These are phyloP conservation scores for Hetaerina titia DNA, from an alignment of 2,888 invertebrate species.

Conservation along the genomic window DNA sequence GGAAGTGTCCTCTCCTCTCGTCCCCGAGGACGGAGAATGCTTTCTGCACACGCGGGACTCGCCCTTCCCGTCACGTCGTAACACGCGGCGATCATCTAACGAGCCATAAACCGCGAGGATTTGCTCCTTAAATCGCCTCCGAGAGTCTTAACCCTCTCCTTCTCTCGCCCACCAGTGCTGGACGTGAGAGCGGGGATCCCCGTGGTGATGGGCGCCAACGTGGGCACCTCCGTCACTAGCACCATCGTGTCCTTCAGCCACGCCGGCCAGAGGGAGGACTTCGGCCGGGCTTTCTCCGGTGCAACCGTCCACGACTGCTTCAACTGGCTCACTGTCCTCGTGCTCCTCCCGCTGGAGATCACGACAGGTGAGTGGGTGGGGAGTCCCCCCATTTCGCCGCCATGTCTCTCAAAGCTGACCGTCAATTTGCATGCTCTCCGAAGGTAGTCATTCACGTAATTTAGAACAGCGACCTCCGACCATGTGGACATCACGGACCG, in stretches of 20 bases:
- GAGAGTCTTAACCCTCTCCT: background rate
- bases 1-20: too few relatives aligned
- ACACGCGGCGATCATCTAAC: too few relatives aligned
- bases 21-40: too few relatives aligned
- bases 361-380: conserved; percentile 72
- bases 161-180: conserved; percentile 73
- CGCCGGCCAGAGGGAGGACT: conserved; percentile 76
- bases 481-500: too few relatives aligned
- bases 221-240: conserved; percentile 80
- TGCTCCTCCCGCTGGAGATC: conserved; percentile 78
- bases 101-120: too few relatives aligned
- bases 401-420: background rate
- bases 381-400: background rate
- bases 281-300: conserved; percentile 79
- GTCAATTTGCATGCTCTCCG: background rate
- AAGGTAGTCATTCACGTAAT: background rate
- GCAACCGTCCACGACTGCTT: conserved; percentile 81
- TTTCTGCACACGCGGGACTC: too few relatives aligned
- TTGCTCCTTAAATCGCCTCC: too few relatives aligned
- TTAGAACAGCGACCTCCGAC: too few relatives aligned
- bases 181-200: conserved; percentile 77
- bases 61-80: too few relatives aligned
- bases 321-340: conserved; percentile 79
- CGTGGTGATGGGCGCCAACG: conserved; percentile 80
- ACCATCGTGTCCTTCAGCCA: conserved; percentile 78